Percentiles rank a stretch among this genome's conserved stretches.
phyloP scores from a whole-genome alignment of 2,113 vertebrate species.

The Trichechus manatus region DNA sequence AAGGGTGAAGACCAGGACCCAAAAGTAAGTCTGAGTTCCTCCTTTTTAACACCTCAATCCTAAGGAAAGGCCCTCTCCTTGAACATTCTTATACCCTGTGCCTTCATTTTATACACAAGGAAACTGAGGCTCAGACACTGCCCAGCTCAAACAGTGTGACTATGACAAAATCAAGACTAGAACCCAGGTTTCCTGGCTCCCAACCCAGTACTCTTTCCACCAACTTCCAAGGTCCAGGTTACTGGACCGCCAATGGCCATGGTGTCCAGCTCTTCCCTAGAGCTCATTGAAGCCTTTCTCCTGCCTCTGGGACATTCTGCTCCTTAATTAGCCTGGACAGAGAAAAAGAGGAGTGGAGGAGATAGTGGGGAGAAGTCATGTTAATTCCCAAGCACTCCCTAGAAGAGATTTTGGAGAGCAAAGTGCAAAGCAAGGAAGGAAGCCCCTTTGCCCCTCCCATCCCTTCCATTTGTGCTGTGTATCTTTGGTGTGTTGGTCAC shows the following conservation, averaged over 20 bases:
- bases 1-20: too few relatives aligned
- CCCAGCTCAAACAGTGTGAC: not conserved
- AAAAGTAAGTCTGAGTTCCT: not conserved
- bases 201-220: not conserved
- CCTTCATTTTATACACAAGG: not conserved
- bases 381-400: not conserved
- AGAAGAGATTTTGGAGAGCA: not conserved
- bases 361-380: not conserved
- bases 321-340: not conserved
- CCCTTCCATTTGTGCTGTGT: fast-evolving
- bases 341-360: not conserved
- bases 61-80: not conserved
- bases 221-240: not conserved
- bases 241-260: not conserved
- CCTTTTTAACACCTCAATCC: not conserved
- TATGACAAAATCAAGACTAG: not conserved
- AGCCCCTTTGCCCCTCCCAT: fast-evolving
- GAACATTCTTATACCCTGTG: not conserved
- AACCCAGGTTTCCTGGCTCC: not conserved
- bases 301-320: not conserved
- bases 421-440: not conserved
- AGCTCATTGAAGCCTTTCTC: not conserved
- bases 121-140: not conserved
- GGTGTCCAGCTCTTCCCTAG: not conserved
- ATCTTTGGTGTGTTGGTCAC: not conserved